These are phyloP conservation scores for Scolopax bukidnonensis DNA, from an alignment of 2,797 vertebrate genomes.

Conservation along the genomic window DNA sequence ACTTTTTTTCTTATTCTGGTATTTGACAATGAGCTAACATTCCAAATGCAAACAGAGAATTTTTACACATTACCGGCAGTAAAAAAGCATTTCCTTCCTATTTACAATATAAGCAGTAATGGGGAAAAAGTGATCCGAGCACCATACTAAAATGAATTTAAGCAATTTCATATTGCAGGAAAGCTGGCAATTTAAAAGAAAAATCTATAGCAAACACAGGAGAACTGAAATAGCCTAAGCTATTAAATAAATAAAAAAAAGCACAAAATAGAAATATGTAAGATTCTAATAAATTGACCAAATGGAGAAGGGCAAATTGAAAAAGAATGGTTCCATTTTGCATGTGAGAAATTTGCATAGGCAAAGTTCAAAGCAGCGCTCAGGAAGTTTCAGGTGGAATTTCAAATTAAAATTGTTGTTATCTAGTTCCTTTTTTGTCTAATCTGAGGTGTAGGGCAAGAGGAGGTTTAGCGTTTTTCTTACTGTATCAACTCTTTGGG, in stretches of 20 bases:
- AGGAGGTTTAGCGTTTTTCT: neutral
- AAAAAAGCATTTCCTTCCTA: conserved; percentile 18
- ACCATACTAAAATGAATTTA: conserved; percentile 34
- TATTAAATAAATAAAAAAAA: neutral
- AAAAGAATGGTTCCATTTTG: neutral
- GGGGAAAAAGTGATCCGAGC: neutral
- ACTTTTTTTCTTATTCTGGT: neutral
- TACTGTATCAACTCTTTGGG: neutral
- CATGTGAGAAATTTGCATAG: neutral
- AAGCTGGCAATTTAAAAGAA: conserved; percentile 34
- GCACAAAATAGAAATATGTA: neutral
- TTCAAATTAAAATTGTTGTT: neutral
- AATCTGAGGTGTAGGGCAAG: neutral
- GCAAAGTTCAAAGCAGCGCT: neutral
- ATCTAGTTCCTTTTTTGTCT: neutral
- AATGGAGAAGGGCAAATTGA: neutral
- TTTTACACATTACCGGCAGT: neutral
- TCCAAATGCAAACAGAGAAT: conserved; percentile 28
- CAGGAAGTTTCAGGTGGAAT: neutral
- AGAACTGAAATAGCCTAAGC: neutral
- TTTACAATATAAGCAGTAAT: conserved; percentile 14
- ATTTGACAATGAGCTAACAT: neutral
- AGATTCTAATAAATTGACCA: conserved; percentile 11
- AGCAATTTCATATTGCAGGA: neutral
- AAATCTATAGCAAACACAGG: conserved; percentile 25